phyloP scores from a whole-genome alignment of 1,140 invertebrate genomes.

The Eciton burchellii region DNA sequence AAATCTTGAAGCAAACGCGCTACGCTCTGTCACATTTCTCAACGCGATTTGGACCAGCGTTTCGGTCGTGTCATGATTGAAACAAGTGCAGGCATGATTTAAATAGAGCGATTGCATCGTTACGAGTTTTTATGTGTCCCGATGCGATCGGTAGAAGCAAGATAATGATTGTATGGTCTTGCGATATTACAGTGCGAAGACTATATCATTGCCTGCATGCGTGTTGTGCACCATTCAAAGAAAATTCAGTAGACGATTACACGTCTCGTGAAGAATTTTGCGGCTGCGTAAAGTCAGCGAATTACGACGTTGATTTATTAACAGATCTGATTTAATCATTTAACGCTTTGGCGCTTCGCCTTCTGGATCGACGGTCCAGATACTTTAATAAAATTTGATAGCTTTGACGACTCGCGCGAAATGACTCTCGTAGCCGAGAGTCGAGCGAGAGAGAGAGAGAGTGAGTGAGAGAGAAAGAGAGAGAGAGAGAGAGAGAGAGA shows the following conservation, averaged over 20 bases:
- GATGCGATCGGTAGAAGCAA: not conserved
- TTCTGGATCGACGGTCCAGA: constrained; percentile 28
- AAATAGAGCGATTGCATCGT: too few relatives aligned
- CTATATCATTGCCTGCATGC: not conserved
- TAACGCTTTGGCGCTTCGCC: not conserved
- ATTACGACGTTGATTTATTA: constrained; percentile 25
- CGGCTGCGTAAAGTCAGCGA: not conserved
- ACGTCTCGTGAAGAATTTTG: not conserved
- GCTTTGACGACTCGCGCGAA: not conserved
- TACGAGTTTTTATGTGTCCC: too few relatives aligned
- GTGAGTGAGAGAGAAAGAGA: not conserved
- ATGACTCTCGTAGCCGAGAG: too few relatives aligned
- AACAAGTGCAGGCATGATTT: not conserved
- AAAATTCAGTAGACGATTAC: not conserved
- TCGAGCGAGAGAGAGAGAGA: not conserved
- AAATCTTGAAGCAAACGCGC: not conserved
- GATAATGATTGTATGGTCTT: not conserved
- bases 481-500: not conserved
- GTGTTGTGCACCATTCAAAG: not conserved
- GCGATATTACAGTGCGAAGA: not conserved
- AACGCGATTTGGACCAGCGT: not conserved
- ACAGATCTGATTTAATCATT: constrained; percentile 37
- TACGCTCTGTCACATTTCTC: not conserved
- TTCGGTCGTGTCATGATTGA: not conserved
- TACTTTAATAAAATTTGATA: constrained; percentile 45